Conservation (phyloP, 1,140 invertebrate genomes). For the Coenobita brevimanus region DNA sequence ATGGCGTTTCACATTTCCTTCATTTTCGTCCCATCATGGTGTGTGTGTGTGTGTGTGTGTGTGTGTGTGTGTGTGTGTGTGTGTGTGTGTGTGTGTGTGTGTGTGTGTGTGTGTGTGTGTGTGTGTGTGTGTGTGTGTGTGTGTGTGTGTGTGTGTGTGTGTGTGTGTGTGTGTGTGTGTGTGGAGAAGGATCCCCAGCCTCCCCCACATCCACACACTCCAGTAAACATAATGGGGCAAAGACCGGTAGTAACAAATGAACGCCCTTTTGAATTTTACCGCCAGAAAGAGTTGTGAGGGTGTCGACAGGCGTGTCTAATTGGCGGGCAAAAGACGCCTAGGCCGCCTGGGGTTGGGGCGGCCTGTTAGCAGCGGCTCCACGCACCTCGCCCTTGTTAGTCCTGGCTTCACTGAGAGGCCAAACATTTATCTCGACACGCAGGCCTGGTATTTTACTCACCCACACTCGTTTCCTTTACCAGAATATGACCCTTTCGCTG, state of each 20-base stretch:
- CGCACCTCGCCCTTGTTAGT: not conserved
- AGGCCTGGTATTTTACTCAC: too few species aligned
- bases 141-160: not conserved
- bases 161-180: not conserved
- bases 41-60: too few species aligned
- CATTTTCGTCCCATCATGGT: too few species aligned
- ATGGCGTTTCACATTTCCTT: too few species aligned
- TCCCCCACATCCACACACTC: too few species aligned
- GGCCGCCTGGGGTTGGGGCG: not conserved
- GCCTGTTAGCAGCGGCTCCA: conserved; percentile 18
- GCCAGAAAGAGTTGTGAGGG: conserved; percentile 32
- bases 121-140: conserved; percentile 7
- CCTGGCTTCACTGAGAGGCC: not conserved
- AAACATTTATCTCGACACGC: too few species aligned
- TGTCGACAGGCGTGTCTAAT: conserved; percentile 31
- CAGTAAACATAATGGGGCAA: too few species aligned
- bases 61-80: too few species aligned
- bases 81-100: too few species aligned
- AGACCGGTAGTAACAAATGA: conserved; percentile 35
- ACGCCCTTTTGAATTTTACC: conserved; percentile 9
- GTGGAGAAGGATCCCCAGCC: too few species aligned
- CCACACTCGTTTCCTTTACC: too few species aligned
- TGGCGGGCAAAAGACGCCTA: not conserved
- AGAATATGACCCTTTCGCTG: too few species aligned
- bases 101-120: conserved; percentile 16